These are phyloP conservation scores for Rhaphigaster nebulosa DNA, from an alignment of 2,888 invertebrate species.

Conservation along the genomic window DNA sequence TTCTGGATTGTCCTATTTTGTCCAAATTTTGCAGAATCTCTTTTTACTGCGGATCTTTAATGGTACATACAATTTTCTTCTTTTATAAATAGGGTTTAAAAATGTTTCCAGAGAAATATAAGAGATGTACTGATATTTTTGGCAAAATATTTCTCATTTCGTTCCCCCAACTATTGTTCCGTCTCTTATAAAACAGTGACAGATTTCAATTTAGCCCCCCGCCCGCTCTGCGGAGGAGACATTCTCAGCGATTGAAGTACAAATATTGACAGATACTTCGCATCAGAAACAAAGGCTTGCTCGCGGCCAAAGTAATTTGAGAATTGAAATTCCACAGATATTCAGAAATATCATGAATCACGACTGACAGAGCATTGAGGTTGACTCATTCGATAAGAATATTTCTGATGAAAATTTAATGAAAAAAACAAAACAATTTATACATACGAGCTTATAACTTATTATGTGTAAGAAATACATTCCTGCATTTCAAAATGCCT, in stretches of 20 bases:
- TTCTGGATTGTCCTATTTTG: too few species aligned
- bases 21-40: too few species aligned
- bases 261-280: conserved; percentile 1
- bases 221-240: neutral
- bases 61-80: too few species aligned
- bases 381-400: neutral
- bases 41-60: too few species aligned
- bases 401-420: too few species aligned
- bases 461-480: too few species aligned
- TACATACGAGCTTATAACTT: too few species aligned
- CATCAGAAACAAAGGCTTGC: neutral
- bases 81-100: neutral
- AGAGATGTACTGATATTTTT: neutral
- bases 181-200: neutral
- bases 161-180: neutral
- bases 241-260: neutral
- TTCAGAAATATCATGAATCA: neutral
- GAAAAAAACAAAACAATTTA: neutral
- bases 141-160: neutral
- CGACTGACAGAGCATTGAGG: neutral
- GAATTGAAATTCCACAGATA: neutral
- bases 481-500: too few species aligned
- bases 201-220: neutral
- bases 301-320: neutral
- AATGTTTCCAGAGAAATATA: neutral